Base-by-base conservation (phyloP, 1,140 invertebrate species). In the Brachionus rotundiformis region DNA sequence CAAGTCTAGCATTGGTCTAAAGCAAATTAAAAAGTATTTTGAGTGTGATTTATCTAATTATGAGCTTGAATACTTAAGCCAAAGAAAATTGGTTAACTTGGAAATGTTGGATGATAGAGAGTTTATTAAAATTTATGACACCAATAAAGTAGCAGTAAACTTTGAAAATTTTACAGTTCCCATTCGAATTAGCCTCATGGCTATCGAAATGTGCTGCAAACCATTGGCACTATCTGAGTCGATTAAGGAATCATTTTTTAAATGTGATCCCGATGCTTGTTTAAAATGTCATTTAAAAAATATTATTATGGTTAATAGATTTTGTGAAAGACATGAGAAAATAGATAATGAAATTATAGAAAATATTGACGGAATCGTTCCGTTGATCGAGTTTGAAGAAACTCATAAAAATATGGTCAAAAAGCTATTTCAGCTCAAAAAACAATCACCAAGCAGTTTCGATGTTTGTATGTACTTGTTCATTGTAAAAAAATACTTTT, bases 141-240 rank as follows among this genome's bases (percentile, higher is more conserved):
- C 10, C 8, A 73, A 73, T 16, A 41, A 27, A 44, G 36, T 73
- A 11, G 68, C 36, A 19, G 36, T 73, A 3, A 73, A 73, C 44
- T 73, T 73, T 44, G 68, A 73, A 44, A 73, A 73, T 73, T 44
- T 73, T n/a, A 47, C 36, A 27, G 68, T 73, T 23, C 68, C 68
- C 44, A 31, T 73, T 25, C 36, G 68, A 73, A 44, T 73, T 25
- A 73, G 36, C 10, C 25, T 73, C 25, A 41, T 73, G 39, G 19
- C 36, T 44, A n/a, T 47, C 10, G 68, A 44, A 16, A 29, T 7
- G 4, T n/a, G n/a, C 3, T 19, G n/a, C 5, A 13, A 36, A 7
- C 3, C 11, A 1, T 25, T 27, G 11, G 2, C 25, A 2, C 2
- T 25, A 2, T 11, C 23, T 27, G 39, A 44, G 2, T 25, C 23